Evolutionary conservation across 2,888 invertebrate species (phyloP).

Genomic region (Hirtodrosophila cameraria): DNA sequence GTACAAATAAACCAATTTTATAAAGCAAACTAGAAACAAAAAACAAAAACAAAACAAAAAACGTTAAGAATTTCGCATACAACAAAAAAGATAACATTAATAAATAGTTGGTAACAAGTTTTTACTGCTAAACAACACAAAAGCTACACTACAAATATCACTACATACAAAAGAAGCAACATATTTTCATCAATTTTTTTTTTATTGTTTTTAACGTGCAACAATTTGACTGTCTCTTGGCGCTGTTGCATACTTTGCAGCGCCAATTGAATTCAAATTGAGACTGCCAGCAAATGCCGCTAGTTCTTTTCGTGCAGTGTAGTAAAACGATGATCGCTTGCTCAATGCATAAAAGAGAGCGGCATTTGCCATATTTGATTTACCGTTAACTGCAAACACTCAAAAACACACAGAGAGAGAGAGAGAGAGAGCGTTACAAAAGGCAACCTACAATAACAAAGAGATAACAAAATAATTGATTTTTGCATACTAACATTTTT

Average conservation of each 20-base stretch:
- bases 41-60: conserved; percentile 44
- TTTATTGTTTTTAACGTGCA: conserved; percentile 12
- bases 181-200: conserved; percentile 23
- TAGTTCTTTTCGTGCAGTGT: conserved; percentile 21
- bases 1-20: conserved; percentile 82
- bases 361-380: conserved; percentile 33
- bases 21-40: conserved; percentile 71
- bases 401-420: conserved; percentile 14
- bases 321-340: not conserved
- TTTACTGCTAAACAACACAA: conserved; percentile 48
- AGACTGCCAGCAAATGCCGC: conserved; percentile 34
- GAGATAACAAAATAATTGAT: conserved; percentile 17
- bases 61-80: conserved; percentile 74
- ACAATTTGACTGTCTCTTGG: conserved; percentile 66
- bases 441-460: conserved; percentile 24
- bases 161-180: conserved; percentile 12
- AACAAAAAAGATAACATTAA: conserved; percentile 43
- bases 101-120: conserved; percentile 67
- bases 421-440: conserved; percentile 24
- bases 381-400: conserved; percentile 37
- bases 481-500: conserved; percentile 33
- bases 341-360: conserved; percentile 26
- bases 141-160: conserved; percentile 36
- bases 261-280: conserved; percentile 67
- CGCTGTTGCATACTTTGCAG: conserved; percentile 50